These are phyloP conservation scores for Campylomormyrus numenius DNA, from an alignment of 2,113 vertebrate genomes.

Conservation along the genomic window DNA sequence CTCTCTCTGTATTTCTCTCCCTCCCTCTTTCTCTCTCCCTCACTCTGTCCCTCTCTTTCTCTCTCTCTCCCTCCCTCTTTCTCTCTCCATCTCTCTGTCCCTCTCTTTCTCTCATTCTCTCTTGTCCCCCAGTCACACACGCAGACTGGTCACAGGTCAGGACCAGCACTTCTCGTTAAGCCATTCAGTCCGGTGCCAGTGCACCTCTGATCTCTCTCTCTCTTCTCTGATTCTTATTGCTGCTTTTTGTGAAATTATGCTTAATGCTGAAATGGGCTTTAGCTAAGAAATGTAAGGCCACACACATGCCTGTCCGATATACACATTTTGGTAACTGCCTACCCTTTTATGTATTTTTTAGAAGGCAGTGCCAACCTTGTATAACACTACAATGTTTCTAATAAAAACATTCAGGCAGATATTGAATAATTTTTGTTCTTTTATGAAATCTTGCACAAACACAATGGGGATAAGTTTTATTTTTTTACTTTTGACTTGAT, in stretches of 20 bases:
- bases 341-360: not conserved
- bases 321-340: not conserved
- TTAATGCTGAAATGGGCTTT: not conserved
- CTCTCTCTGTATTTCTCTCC: not conserved
- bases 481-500: not conserved
- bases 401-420: not conserved
- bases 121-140: slow-evolving; percentile 18
- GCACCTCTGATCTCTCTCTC: slow-evolving; percentile 24
- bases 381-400: not conserved
- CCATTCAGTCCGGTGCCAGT: slow-evolving; percentile 27
- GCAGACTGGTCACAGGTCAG: slow-evolving; percentile 40
- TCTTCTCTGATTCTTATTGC: not conserved
- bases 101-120: not conserved
- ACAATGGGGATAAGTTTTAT: not conserved
- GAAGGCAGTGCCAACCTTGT: not conserved
- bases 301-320: not conserved
- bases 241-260: not conserved
- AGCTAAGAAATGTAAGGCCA: not conserved
- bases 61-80: no score
- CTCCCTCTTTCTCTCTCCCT: no score
- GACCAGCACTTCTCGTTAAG: slow-evolving; percentile 41
- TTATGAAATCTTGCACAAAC: not conserved
- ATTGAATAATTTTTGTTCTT: not conserved
- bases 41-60: not conserved
- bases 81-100: not conserved